A percentile compares a stretch with the other conserved stretches of the same genome.
These are phyloP conservation scores for Deroplatys truncata DNA, from an alignment of 2,888 invertebrate species.

Conservation along the genomic window DNA sequence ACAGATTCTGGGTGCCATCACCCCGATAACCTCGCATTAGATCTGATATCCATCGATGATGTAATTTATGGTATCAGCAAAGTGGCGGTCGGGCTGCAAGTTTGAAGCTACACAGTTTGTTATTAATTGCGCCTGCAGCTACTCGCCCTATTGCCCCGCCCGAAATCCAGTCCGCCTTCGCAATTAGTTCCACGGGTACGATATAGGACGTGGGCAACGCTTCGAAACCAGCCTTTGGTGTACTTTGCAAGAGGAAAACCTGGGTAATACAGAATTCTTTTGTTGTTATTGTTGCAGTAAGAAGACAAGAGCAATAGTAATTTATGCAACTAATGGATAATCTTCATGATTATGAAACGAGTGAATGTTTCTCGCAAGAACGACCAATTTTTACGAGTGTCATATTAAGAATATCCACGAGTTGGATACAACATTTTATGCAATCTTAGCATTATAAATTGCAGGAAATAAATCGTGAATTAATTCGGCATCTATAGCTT, in stretches of 20 bases:
- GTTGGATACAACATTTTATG: too few relatives aligned
- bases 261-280: not conserved
- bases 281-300: too few relatives aligned
- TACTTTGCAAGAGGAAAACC: not conserved
- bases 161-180: constrained; percentile 7
- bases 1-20: not conserved
- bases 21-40: not conserved
- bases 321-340: too few relatives aligned
- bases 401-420: too few relatives aligned
- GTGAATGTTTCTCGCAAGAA: too few relatives aligned
- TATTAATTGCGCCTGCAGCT: not conserved
- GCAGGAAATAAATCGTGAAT: too few relatives aligned
- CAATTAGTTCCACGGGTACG: not conserved
- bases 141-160: not conserved
- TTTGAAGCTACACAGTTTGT: not conserved
- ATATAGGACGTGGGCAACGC: not conserved
- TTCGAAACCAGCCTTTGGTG: not conserved
- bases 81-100: not conserved
- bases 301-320: too few relatives aligned
- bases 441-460: too few relatives aligned
- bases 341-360: too few relatives aligned
- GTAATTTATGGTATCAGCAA: not conserved
- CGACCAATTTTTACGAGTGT: too few relatives aligned
- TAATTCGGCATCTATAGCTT: too few relatives aligned
- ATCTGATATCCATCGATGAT: not conserved